Evolutionary conservation across 2,888 invertebrate genomes (phyloP).

Genomic region (Catocala fraxini): DNA sequence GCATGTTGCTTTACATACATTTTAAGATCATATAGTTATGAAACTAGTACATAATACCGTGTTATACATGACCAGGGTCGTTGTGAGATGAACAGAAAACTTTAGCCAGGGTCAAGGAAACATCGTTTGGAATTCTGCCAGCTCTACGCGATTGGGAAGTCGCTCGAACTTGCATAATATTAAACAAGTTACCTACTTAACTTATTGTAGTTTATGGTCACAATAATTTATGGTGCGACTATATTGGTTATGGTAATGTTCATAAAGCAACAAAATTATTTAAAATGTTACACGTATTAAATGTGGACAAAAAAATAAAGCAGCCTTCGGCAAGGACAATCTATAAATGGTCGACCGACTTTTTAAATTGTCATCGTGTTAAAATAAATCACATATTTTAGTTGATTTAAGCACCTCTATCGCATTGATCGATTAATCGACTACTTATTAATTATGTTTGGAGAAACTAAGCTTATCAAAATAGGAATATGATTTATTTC

Average conservation of each 20-base stretch:
- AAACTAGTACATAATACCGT: slow-evolving; percentile 48
- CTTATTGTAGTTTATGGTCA: slow-evolving; percentile 1
- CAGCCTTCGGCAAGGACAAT: too few relatives aligned
- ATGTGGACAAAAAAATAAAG: too few relatives aligned
- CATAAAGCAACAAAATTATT: too few relatives aligned
- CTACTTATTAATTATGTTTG: too few relatives aligned
- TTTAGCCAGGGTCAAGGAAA: slow-evolving; percentile 67
- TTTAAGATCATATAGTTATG: slow-evolving; percentile 26
- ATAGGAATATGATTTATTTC: too few relatives aligned
- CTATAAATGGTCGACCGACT: too few relatives aligned
- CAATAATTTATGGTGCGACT: slow-evolving; percentile 3
- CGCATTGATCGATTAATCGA: too few relatives aligned
- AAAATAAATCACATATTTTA: too few relatives aligned
- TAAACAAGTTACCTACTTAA: slow-evolving; percentile 15
- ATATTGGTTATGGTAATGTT: neutral
- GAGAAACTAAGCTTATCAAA: too few relatives aligned
- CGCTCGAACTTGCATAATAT: slow-evolving; percentile 20
- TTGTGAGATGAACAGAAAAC: slow-evolving; percentile 54
- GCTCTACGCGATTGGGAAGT: slow-evolving; percentile 26
- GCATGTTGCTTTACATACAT: slow-evolving; percentile 23
- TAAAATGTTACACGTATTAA: too few relatives aligned
- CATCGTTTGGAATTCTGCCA: slow-evolving; percentile 63
- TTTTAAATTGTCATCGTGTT: too few relatives aligned
- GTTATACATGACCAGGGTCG: slow-evolving; percentile 45
- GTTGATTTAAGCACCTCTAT: too few relatives aligned